These are phyloP conservation scores for Sphinx pinastri DNA, from an alignment of 2,888 invertebrate genomes.

Conservation along the genomic window DNA sequence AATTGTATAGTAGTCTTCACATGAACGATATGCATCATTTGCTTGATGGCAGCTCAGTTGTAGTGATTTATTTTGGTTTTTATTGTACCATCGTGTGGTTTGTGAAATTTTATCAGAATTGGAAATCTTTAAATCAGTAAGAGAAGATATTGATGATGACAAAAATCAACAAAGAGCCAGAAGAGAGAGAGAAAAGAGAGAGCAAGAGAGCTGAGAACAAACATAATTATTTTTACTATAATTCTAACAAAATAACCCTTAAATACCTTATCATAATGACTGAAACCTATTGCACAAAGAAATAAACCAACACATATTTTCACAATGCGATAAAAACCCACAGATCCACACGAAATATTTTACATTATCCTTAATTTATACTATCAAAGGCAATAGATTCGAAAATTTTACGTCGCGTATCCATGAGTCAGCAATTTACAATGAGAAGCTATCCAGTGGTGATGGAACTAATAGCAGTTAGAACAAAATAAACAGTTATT, in stretches of 20 bases:
- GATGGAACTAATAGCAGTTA: constrained; percentile 27
- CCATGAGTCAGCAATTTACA: constrained; percentile 60
- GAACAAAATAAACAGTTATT: constrained; percentile 42
- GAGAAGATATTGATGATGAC: too few relatives aligned
- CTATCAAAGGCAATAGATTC: constrained; percentile 73
- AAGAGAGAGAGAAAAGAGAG: too few relatives aligned
- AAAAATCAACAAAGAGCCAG: too few relatives aligned
- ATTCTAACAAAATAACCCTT: too few relatives aligned
- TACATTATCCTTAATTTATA: constrained; percentile 63
- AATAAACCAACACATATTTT: not conserved
- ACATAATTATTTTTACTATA: too few relatives aligned
- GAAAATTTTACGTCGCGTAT: constrained; percentile 56
- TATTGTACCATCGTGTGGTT: constrained; percentile 28
- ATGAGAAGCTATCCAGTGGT: constrained; percentile 43
- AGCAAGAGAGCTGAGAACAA: too few relatives aligned
- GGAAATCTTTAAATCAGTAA: not conserved
- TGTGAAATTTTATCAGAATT: constrained; percentile 35
- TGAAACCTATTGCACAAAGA: not conserved
- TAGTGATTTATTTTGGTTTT: constrained; percentile 22
- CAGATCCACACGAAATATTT: constrained; percentile 37
- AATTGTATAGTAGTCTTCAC: constrained; percentile 81
- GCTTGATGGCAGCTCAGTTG: constrained; percentile 71
- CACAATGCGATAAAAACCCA: constrained; percentile 33
- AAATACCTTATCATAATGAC: not conserved
- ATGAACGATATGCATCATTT: constrained; percentile 83